A percentile compares a stretch with the other conserved stretches of the same genome.
Evolutionary conservation across 2,113 vertebrate species (phyloP).

Genomic region (Morone saxatilis): DNA sequence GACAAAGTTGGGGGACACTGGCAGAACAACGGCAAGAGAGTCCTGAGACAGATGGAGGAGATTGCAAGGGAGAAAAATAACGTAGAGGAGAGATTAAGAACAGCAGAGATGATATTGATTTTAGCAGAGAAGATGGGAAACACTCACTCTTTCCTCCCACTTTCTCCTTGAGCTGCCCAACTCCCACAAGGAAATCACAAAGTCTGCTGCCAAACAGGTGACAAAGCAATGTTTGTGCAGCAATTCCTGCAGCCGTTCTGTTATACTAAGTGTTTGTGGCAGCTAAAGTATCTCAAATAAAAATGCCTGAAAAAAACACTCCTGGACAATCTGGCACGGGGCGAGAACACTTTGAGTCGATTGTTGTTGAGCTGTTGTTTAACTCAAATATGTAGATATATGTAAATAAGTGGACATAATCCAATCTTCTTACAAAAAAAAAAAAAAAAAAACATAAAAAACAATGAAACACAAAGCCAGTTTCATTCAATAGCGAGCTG

Average conservation of each 20-base stretch:
- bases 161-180: conserved; percentile 30
- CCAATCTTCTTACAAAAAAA: no score
- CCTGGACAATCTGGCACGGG: not conserved
- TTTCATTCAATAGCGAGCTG: not conserved
- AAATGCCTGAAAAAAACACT: not conserved
- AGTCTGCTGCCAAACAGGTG: conserved; percentile 39
- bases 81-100: conserved; percentile 4
- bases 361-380: not conserved
- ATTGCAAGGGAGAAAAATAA: conserved; percentile 3
- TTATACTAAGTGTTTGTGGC: not conserved
- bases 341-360: not conserved
- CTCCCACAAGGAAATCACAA: conserved; percentile 34
- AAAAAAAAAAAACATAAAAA: no score
- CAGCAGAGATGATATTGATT: conserved; percentile 15
- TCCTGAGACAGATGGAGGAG: conserved; percentile 20
- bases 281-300: not conserved
- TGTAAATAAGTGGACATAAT: no score
- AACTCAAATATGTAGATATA: no score
- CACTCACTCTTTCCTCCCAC: conserved; percentile 23
- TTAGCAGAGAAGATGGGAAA: conserved; percentile 32
- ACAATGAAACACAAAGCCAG: not conserved
- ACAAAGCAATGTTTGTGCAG: conserved; percentile 26
- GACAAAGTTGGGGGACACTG: not conserved
- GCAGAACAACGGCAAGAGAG: not conserved
- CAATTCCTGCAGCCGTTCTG: not conserved